A percentile compares a stretch with the other conserved stretches of the same genome.
Conservation (phyloP, 53 echinoderm and acorn worm species). For the Holothuria scabra region DNA sequence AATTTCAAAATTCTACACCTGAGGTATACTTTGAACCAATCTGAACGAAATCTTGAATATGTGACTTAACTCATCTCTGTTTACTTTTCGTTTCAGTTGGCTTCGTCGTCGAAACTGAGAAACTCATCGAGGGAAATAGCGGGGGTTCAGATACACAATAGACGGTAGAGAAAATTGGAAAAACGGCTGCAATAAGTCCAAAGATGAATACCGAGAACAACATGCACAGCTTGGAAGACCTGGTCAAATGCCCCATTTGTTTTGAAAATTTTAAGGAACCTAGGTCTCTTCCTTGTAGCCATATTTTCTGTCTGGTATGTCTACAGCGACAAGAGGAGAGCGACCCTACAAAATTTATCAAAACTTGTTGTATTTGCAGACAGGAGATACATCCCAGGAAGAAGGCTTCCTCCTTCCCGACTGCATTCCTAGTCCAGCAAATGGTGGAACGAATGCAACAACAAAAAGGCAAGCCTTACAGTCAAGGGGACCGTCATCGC, state of each 20-base stretch:
- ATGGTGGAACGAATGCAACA: neutral
- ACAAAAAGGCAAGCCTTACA: neutral
- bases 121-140: too few species aligned
- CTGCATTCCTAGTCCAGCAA: neutral
- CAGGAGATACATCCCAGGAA: neutral
- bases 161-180: too few species aligned
- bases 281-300: slow-evolving; percentile 8
- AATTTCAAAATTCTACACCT: too few species aligned
- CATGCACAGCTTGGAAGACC: slow-evolving; percentile 12
- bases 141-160: too few species aligned
- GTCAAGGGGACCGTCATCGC: too few species aligned
- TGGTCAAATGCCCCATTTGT: slow-evolving; percentile 16
- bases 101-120: too few species aligned
- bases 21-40: too few species aligned
- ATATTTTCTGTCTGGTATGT: slow-evolving; percentile 22
- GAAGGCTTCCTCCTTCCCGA: neutral
- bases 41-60: too few species aligned
- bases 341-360: neutral
- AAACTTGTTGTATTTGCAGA: neutral
- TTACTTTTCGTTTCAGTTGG: too few species aligned
- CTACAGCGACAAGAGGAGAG: neutral
- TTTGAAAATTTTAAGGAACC: slow-evolving; percentile 1
- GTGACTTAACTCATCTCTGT: too few species aligned
- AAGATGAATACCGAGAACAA: neutral
- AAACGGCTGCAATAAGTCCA: too few species aligned